Conservation (phyloP, 2,113 vertebrate genomes). For the Tricholaema leucomelas region DNA sequence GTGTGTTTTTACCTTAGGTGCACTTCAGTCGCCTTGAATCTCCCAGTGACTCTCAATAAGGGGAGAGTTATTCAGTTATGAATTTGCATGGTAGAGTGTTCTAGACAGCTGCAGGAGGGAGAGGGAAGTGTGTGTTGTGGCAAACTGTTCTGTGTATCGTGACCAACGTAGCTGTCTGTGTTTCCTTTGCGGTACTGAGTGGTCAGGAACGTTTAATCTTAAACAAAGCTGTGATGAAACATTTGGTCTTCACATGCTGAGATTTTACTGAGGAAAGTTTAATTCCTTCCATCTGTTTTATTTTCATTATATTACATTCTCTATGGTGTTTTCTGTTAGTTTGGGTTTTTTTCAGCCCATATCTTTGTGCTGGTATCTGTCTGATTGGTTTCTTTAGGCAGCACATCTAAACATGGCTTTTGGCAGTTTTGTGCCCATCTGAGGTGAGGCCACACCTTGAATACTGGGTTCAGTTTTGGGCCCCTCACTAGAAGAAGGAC, state of each 20-base stretch:
- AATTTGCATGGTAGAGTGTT: neutral
- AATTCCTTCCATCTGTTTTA: neutral
- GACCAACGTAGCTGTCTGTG: neutral
- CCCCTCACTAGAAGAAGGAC: too few relatives aligned
- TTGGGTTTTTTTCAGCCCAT: neutral
- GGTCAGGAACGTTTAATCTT: neutral
- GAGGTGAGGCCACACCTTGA: too few relatives aligned
- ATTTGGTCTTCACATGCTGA: neutral
- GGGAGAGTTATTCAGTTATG: neutral
- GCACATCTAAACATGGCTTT: neutral
- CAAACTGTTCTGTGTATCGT: neutral
- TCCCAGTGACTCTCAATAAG: neutral
- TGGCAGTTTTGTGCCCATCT: neutral
- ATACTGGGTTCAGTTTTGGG: too few relatives aligned
- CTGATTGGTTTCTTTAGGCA: neutral
- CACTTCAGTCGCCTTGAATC: neutral
- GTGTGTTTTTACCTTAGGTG: neutral
- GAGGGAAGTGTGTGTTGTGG: neutral
- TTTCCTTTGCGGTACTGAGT: neutral
- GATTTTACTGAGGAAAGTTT: neutral
- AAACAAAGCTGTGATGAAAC: neutral
- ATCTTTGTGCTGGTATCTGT: neutral
- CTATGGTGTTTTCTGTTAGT: accelerated
- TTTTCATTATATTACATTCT: neutral
- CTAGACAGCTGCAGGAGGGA: neutral